Conservation (phyloP, 2,113 vertebrate genomes). For the Tamias sibiricus region DNA sequence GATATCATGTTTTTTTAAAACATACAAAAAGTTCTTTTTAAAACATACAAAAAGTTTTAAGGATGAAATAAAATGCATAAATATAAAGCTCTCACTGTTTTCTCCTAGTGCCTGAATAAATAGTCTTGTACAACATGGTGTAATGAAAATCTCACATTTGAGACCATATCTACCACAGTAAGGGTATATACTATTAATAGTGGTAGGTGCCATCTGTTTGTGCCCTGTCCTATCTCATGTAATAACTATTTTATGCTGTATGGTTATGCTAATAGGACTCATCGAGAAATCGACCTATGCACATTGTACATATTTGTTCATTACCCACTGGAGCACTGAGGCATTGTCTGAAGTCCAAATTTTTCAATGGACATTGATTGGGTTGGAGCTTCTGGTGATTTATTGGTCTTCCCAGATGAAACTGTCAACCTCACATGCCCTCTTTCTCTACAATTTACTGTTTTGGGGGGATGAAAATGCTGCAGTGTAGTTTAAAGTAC, state of each 20-base stretch:
- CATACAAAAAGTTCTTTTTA: background rate
- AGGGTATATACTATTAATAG: background rate
- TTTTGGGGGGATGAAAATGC: background rate
- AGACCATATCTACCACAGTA: background rate
- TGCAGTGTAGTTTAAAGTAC: background rate
- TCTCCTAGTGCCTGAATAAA: background rate
- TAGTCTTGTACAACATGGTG: background rate
- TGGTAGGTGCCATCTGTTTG: background rate
- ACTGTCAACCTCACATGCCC: background rate
- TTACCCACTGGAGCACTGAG: background rate
- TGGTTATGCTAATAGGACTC: conserved; percentile 35
- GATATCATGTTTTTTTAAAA: background rate
- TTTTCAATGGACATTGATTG: conserved; percentile 40
- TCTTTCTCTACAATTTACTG: conserved; percentile 8
- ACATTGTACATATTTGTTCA: background rate
- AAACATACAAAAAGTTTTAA: background rate
- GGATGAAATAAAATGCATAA: background rate
- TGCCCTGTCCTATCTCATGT: background rate
- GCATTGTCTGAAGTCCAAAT: background rate
- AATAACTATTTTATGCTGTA: background rate
- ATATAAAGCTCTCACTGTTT: background rate
- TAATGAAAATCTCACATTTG: background rate
- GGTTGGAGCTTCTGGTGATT: background rate
- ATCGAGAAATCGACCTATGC: background rate
- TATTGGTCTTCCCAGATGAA: background rate